Evolutionary conservation across 2,113 vertebrate genomes (phyloP).

Genomic region (Hippopotamus amphibius): DNA sequence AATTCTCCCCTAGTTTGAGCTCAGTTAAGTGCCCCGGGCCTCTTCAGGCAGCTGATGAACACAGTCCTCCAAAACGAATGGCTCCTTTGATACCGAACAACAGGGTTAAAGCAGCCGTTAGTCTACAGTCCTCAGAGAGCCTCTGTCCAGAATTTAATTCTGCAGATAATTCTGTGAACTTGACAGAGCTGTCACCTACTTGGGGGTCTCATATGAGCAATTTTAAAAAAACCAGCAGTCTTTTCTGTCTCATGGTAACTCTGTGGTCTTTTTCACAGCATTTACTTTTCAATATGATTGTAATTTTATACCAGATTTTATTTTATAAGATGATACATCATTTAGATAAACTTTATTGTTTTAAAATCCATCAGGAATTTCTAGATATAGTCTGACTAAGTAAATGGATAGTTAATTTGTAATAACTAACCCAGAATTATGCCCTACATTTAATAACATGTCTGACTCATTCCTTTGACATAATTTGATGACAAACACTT

Average conservation of each 20-base stretch:
- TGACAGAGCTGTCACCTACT: slow-evolving; percentile 15
- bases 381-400: not conserved
- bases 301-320: slow-evolving; percentile 24
- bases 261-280: not conserved
- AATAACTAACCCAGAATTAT: not conserved
- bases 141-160: slow-evolving; percentile 53
- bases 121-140: not conserved
- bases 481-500: not conserved
- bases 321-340: not conserved
- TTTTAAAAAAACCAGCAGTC: not conserved
- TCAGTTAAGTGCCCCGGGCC: not conserved
- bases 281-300: not conserved
- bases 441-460: not conserved
- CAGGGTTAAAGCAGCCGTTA: slow-evolving; percentile 41
- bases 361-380: slow-evolving; percentile 41
- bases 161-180: not conserved
- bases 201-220: not conserved
- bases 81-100: slow-evolving; percentile 39
- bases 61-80: slow-evolving; percentile 35
- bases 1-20: not conserved
- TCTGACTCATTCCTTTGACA: slow-evolving; percentile 1
- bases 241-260: not conserved
- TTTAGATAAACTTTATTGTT: not conserved
- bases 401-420: not conserved
- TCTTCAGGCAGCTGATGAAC: slow-evolving; percentile 35